Conservation (phyloP, 2,113 vertebrate species). For the Salminus brasiliensis region DNA sequence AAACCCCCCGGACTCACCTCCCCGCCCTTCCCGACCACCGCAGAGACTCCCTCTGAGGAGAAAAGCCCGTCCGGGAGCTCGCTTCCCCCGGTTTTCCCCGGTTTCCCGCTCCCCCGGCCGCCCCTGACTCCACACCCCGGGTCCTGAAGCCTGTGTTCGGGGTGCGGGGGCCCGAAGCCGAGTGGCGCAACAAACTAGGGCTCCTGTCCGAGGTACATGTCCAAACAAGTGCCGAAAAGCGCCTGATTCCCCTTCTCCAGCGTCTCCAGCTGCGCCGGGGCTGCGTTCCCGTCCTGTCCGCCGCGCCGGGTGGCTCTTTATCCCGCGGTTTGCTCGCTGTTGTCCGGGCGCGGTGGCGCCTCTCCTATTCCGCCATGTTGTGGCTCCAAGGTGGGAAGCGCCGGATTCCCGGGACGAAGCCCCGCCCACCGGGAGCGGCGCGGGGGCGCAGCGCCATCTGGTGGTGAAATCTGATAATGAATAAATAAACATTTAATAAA, state of each 20-base stretch:
- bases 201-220: conserved; percentile 50
- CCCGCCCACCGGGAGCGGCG: conserved; percentile 9
- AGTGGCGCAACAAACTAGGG: conserved; percentile 31
- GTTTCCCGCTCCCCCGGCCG: conserved; percentile 65
- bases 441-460: not conserved
- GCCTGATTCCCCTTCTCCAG: not conserved
- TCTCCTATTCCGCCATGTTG: conserved; percentile 83
- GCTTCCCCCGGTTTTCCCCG: conserved; percentile 59
- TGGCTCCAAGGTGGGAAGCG: conserved; percentile 76
- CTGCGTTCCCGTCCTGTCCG: conserved; percentile 37
- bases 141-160: conserved; percentile 71
- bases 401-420: conserved; percentile 73
- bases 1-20: conserved; percentile 72
- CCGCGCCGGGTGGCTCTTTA: conserved; percentile 44
- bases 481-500: no score
- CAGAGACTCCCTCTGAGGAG: conserved; percentile 41
- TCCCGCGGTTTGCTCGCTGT: conserved; percentile 73
- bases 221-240: conserved; percentile 3
- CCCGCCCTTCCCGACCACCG: conserved; percentile 58
- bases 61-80: not conserved
- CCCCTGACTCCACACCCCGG: conserved; percentile 77
- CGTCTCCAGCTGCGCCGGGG: not conserved
- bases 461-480: not conserved
- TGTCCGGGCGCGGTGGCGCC: conserved; percentile 76
- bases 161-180: conserved; percentile 67